Evolutionary conservation across 2,888 invertebrate species (phyloP).

Genomic region (Tridacna gigas): DNA sequence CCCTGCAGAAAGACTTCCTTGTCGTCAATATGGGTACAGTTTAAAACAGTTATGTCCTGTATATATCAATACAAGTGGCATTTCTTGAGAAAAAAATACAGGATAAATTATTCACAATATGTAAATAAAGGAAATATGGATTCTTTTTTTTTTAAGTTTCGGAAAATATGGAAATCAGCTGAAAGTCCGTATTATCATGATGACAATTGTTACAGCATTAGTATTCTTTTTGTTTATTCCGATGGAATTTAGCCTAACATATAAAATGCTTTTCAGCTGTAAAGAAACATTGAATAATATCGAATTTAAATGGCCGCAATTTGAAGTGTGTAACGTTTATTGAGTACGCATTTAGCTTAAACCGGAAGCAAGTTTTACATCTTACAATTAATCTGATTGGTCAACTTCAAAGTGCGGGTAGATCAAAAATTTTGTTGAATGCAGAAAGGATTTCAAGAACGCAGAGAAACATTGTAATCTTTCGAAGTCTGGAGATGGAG

Average conservation of each 20-base stretch:
- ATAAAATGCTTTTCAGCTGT: neutral
- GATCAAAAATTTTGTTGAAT: constrained; percentile 8
- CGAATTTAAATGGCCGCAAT: neutral
- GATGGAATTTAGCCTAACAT: neutral
- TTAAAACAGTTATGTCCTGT: too few species aligned
- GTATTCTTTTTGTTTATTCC: neutral
- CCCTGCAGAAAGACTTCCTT: too few species aligned
- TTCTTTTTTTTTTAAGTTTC: too few species aligned
- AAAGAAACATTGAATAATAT: neutral
- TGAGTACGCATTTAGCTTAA: neutral
- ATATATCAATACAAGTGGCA: too few species aligned
- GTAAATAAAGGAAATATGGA: too few species aligned
- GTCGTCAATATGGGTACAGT: too few species aligned
- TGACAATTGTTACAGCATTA: too few species aligned
- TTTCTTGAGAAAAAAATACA: too few species aligned
- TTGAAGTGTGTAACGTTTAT: neutral
- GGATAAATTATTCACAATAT: too few species aligned
- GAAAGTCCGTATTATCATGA: too few species aligned
- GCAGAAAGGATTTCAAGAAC: neutral
- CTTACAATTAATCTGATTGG: constrained; percentile 13
- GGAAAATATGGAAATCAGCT: too few species aligned
- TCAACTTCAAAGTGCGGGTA: constrained; percentile 27
- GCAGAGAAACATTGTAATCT: neutral
- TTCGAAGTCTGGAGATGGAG: constrained; percentile 19
- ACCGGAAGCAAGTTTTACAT: neutral